Evolutionary conservation across 2,888 invertebrate species (phyloP), one percentile per base, ranked within the genome.

Genomic region (Campaea margaritaria): DNA sequence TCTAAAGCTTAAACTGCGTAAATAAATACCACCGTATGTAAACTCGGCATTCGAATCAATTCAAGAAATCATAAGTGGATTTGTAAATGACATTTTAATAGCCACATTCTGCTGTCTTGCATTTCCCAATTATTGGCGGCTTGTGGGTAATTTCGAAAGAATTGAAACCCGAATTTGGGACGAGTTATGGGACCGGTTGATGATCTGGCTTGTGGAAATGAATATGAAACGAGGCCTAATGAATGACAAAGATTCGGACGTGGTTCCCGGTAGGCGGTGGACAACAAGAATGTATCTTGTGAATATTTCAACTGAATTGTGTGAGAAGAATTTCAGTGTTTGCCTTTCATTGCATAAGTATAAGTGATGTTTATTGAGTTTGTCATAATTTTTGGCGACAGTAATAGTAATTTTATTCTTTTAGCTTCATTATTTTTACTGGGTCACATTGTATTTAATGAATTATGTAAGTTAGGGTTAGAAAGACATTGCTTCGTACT

Each of bases 21-120:
- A 55, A 59, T 54, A 61, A 56, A 60, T 10, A 36, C 49, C 2
- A 38, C 21, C n/a, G 46, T 56, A 56, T 34, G 55, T 61, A 51
- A 56, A 61, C 47, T 45, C 34, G 16, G 43, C 58, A 61, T 65
- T 51, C 60, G 50, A 66, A 61, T 61, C 56, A 62, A 64, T 52
- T 57, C 68, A 56, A 49, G 55, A 63, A 62, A 55, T 65, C 62
- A 65, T 61, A 71, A 63, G 64, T 62, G 56, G 65, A n/a, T 63
- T 51, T 62, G 63, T 67, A 69, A 70, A 67, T 67, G 67, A 67
- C 67, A 70, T 69, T 70, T 70, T 70, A 70, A 69, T 69, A 65
- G 65, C 49, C 62, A 64, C 65, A 67, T 67, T 67, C 68, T 62
- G 62, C 69, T 69, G 67, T 64, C 69, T 67, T 62, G 65, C 67